These are phyloP conservation scores for Cephus sareptanus DNA, from an alignment of 2,888 invertebrate genomes.

Conservation along the genomic window DNA sequence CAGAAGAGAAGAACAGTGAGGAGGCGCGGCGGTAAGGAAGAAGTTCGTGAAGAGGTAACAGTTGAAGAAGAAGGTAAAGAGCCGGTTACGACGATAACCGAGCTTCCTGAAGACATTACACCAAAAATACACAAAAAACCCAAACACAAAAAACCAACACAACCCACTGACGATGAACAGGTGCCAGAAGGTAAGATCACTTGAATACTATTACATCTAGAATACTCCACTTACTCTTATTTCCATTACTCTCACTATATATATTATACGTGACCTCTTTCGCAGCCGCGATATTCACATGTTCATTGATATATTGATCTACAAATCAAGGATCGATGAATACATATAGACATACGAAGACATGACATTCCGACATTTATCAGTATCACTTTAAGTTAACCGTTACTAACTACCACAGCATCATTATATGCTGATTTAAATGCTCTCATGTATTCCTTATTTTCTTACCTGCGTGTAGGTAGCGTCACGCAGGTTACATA, in stretches of 20 bases:
- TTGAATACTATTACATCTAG: slow-evolving; percentile 32
- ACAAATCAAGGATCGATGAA: not conserved
- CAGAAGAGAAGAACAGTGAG: slow-evolving; percentile 50
- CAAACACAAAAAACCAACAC: slow-evolving; percentile 53
- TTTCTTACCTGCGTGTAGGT: too few species aligned
- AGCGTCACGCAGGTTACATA: too few species aligned
- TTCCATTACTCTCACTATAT: not conserved
- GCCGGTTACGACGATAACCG: slow-evolving; percentile 61
- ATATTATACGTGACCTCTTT: not conserved
- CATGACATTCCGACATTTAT: slow-evolving; percentile 12
- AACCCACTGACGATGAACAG: slow-evolving; percentile 49
- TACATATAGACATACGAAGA: slow-evolving; percentile 9
- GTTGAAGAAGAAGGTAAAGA: slow-evolving; percentile 65
- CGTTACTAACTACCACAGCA: too few species aligned
- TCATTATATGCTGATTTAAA: too few species aligned
- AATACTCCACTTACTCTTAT: not conserved
- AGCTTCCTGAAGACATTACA: slow-evolving; percentile 48
- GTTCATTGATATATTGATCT: slow-evolving; percentile 5
- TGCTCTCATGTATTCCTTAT: too few species aligned
- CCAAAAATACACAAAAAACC: slow-evolving; percentile 53
- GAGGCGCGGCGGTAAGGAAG: slow-evolving; percentile 64
- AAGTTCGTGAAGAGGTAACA: slow-evolving; percentile 66
- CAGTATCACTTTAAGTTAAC: too few species aligned
- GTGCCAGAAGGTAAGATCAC: slow-evolving; percentile 49
- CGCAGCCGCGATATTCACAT: not conserved